Conservation (phyloP, 2,113 vertebrate species). For the Cyanoderma ruficeps region DNA sequence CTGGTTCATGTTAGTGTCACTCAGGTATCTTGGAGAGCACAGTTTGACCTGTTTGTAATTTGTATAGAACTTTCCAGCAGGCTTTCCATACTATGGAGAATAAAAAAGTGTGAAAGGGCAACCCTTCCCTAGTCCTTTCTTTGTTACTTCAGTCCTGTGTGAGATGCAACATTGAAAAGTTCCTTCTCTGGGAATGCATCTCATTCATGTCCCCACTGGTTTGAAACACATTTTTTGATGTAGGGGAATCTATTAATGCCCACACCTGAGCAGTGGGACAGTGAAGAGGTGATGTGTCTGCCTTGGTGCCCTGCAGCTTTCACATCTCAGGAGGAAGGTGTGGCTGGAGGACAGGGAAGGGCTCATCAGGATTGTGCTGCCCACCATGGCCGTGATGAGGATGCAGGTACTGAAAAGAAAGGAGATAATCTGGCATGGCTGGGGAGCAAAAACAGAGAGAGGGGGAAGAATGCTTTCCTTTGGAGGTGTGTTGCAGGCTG, state of each 20-base stretch:
- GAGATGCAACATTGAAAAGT: neutral
- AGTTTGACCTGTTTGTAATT: neutral
- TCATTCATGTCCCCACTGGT: neutral
- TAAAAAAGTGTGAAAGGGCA: neutral
- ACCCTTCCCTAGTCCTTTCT: neutral
- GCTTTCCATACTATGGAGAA: neutral
- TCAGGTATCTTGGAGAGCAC: neutral
- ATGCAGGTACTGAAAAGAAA: neutral
- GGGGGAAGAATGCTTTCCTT: neutral
- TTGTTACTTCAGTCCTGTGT: neutral
- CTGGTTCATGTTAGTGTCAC: neutral
- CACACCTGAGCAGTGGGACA: neutral
- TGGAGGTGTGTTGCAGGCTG: conserved; percentile 2
- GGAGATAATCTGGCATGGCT: neutral
- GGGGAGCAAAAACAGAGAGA: neutral
- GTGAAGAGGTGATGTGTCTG: neutral
- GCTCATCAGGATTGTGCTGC: neutral
- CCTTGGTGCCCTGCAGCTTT: neutral
- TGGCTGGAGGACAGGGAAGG: neutral
- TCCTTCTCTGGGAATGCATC: neutral
- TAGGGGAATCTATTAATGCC: neutral
- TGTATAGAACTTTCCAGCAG: neutral
- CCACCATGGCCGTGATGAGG: neutral
- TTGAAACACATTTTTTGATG: neutral
- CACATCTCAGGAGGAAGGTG: neutral